Percentiles rank a stretch among this genome's conserved stretches.
Conservation (phyloP, 2,797 vertebrate genomes). For the Jordanella pulchra region DNA sequence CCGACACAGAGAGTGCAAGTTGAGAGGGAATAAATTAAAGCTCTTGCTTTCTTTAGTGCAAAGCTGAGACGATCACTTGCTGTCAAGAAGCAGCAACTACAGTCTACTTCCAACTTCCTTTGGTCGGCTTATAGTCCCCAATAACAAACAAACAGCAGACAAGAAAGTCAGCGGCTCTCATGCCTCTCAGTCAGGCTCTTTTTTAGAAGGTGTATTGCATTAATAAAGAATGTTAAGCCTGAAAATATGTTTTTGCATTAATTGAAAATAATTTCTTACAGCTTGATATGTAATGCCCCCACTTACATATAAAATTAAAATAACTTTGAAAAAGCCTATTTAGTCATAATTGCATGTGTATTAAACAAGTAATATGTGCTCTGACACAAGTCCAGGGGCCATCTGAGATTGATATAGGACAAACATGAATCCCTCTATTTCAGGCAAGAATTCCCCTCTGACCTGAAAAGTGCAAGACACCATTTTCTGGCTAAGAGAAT, state of each 20-base stretch:
- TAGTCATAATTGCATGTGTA: too few species aligned
- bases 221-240: neutral
- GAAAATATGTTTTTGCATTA: neutral
- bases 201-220: neutral
- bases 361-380: too few species aligned
- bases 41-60: constrained; percentile 46
- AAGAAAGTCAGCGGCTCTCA: constrained; percentile 14
- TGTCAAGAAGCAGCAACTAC: constrained; percentile 42
- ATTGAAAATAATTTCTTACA: neutral
- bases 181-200: constrained; percentile 8
- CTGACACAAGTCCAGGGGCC: too few species aligned
- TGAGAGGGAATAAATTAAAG: constrained; percentile 60
- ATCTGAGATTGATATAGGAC: too few species aligned
- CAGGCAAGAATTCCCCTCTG: too few species aligned
- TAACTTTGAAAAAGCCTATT: neutral
- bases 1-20: constrained; percentile 43
- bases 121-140: constrained; percentile 37
- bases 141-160: constrained; percentile 28
- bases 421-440: too few species aligned
- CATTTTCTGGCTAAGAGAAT: too few species aligned
- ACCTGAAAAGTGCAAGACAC: too few species aligned
- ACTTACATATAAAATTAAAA: neutral
- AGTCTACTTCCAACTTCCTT: constrained; percentile 19
- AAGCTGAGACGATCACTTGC: constrained; percentile 57
- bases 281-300: neutral